A percentile compares a stretch with the other conserved stretches of the same genome.
These are phyloP conservation scores for Hydrotaea diabolus DNA, from an alignment of 2,888 invertebrate genomes.

Conservation along the genomic window DNA sequence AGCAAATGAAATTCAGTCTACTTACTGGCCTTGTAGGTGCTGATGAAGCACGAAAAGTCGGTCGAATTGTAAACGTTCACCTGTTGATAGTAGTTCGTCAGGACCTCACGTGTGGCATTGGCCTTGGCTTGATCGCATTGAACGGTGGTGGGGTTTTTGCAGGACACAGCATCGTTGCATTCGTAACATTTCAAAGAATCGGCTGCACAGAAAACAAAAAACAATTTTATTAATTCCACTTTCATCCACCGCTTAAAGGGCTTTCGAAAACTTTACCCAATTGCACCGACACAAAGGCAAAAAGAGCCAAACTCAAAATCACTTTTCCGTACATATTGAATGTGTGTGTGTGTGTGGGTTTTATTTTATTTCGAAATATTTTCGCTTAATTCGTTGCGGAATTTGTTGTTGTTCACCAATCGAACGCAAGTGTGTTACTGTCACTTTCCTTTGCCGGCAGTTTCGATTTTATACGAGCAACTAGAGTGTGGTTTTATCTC, in stretches of 20 bases:
- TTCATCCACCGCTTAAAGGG: not conserved
- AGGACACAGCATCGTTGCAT: not conserved
- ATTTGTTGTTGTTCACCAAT: not conserved
- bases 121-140: not conserved
- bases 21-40: not conserved
- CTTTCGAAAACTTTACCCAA: slow-evolving; percentile 65
- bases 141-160: not conserved
- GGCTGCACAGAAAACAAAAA: not conserved
- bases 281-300: slow-evolving; percentile 66
- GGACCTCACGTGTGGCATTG: not conserved
- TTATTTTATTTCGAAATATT: slow-evolving; percentile 17
- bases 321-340: slow-evolving; percentile 70
- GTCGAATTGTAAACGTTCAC: not conserved
- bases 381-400: not conserved
- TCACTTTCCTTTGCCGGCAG: not conserved
- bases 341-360: not conserved
- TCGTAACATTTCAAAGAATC: slow-evolving; percentile 16
- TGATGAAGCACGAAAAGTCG: not conserved
- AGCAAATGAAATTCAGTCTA: not conserved
- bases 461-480: slow-evolving; percentile 5
- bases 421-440: not conserved
- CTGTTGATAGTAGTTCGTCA: not conserved
- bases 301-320: slow-evolving; percentile 62
- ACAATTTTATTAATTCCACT: not conserved
- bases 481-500: not conserved